Evolutionary conservation across 2,797 vertebrate genomes (phyloP), one percentile per base, ranked within the genome.

Genomic region (Tamandua tetradactyla): DNA sequence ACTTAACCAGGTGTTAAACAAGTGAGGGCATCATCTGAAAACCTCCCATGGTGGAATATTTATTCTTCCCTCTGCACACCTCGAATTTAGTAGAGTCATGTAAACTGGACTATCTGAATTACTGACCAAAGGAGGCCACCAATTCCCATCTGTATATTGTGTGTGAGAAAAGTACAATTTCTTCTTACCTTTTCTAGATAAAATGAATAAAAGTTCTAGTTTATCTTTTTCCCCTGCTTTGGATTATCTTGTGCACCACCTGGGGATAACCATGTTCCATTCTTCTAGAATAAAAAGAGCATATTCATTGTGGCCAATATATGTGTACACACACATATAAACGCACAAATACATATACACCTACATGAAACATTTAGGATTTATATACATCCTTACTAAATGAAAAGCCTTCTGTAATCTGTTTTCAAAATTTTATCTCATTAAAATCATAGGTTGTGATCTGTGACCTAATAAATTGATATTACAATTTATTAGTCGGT

Each of bases 291-390:
- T 22, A 30, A 66, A 42, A 81, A 66, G 4, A 66, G 44, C 2
- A 5, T 44, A 40, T 23, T n/a, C 22, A 32, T 25, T 44, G 35
- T 4, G 59, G 27, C 11, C 5, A 57, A 4, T 57, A 11, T 20
- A 6, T n/a, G 5, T 7, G 68, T 0, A 52, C 1, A n/a, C 4
- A 69, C 1, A 49, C 13, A 49, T 5, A 59, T 6, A 27, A 10
- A 62, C 37, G 40, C 20, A 11, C 14, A 66, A 14, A 52, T 5
- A 18, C 17, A 52, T 47, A 47, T 10, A 14, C 27, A 57, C 9
- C 64, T 20, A 57, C 72, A 8, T 27, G 35, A 79, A 42, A 79
- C 55, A 62, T 30, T 55, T 59, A 57, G 15, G 44, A 20, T 18
- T 37, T 13, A 40, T 2, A 40, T 9, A 47, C 9, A 78, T 42